Base-by-base conservation (phyloP, 2,888 invertebrate genomes). In the Griposia aprilina region DNA sequence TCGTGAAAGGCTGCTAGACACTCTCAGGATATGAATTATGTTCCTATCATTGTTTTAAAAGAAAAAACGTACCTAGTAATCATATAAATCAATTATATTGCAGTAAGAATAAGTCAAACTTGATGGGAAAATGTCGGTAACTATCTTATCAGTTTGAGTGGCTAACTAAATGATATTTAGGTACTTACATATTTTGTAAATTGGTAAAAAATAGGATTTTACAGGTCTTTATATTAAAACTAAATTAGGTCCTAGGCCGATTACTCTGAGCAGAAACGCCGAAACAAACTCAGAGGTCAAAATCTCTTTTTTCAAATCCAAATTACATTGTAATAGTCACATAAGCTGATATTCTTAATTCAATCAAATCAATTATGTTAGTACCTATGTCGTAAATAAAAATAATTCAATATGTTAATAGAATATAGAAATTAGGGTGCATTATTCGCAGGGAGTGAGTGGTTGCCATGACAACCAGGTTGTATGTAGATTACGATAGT, bases 391-490 rank as follows among this genome's bases (percentile, higher is more conserved):
- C 41, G 11, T 45, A 26, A 11, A 41, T n/a, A 65, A 41, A 45
- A 41, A 41, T 41, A n/a, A 41, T 65, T 41, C 8, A 23, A 36
- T 23, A 62, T 23, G 7, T 45, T 10, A 10, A 10, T 10, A 10
- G 36, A 20, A 8, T 36, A 26, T n/a, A 59, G 6, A 59, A 23
- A 57, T 10, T 17, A n/a, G 5, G 13, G 23, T 41, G 10, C 45
- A 30, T n/a, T 30, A 20, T 41, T 45, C 36, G 7, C 23, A 41
- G 26, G 23, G 15, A 30, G 45, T 17, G 63, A 7, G 23, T 23
- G 59, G 88, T 87, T 80, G 50, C 69, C 62, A 87, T 87, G 65
- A 30, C 72, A 77, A 87, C 81, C 1, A 20, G 20, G 15, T 50
- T 86, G 70, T 74, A 80, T 70, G 17, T 50, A 60, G 5, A 45